Percentiles rank a stretch among this genome's conserved stretches.
These are phyloP conservation scores for Entomobrya proxima DNA, from an alignment of 2,888 invertebrate species.

Conservation along the genomic window DNA sequence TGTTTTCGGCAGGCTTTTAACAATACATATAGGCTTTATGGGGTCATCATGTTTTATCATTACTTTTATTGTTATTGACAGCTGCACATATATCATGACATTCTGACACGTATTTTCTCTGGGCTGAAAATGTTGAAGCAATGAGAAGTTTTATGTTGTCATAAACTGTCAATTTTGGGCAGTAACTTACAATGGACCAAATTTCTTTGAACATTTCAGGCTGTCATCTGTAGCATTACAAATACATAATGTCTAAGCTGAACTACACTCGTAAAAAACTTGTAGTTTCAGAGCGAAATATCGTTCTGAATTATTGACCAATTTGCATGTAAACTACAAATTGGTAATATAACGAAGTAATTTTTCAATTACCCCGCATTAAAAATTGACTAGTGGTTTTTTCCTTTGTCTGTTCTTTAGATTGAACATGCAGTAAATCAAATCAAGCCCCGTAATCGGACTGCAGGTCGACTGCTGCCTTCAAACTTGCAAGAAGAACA, in stretches of 20 bases:
- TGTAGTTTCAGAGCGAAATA: not conserved
- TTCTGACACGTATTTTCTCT: no score
- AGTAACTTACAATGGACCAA: no score
- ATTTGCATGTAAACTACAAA: slow-evolving; percentile 42
- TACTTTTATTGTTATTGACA: no score
- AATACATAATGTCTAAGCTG: not conserved
- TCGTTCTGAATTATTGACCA: slow-evolving; percentile 9
- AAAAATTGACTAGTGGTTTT: not conserved
- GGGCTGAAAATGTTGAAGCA: no score
- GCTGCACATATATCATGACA: no score
- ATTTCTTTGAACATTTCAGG: no score
- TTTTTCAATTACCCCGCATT: not conserved
- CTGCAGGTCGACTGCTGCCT: not conserved
- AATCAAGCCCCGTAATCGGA: slow-evolving; percentile 39
- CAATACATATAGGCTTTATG: no score
- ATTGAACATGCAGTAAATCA: slow-evolving; percentile 63
- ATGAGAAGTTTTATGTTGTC: no score
- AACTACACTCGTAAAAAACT: not conserved
- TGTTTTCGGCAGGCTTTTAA: no score
- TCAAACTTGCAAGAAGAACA: slow-evolving; percentile 52
- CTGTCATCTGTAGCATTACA: not conserved
- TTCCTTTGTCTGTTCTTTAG: slow-evolving; percentile 33
- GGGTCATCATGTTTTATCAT: no score
- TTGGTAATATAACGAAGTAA: slow-evolving; percentile 14
- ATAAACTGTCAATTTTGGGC: no score